phyloP scores from a whole-genome alignment of 2,888 invertebrate species.

The Athalia cordata region DNA sequence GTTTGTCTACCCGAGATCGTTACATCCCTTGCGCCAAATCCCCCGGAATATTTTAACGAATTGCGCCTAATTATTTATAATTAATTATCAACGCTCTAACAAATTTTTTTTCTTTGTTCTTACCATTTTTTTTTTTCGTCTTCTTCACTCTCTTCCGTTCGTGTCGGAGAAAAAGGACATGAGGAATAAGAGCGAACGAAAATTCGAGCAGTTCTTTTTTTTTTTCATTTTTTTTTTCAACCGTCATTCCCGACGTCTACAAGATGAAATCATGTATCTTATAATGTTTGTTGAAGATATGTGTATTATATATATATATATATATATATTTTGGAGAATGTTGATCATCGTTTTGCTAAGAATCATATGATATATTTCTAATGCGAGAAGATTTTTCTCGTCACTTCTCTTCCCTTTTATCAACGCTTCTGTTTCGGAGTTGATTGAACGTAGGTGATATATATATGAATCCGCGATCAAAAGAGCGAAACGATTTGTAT shows the following conservation, averaged over 20 bases:
- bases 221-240: neutral
- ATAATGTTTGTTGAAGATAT: too few relatives aligned
- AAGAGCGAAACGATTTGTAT: conserved; percentile 66
- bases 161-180: neutral
- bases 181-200: too few relatives aligned
- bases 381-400: too few relatives aligned
- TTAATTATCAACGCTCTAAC: conserved; percentile 58
- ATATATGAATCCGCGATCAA: conserved; percentile 54
- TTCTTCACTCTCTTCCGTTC: neutral
- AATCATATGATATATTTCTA: too few relatives aligned
- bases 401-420: too few relatives aligned
- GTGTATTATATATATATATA: too few relatives aligned
- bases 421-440: neutral
- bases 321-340: too few relatives aligned
- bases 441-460: conserved; percentile 31
- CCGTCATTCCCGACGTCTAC: neutral
- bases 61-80: conserved; percentile 69
- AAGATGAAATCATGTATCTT: too few relatives aligned
- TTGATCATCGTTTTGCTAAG: too few relatives aligned
- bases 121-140: neutral
- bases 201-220: neutral
- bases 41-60: conserved; percentile 65
- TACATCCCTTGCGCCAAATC: conserved; percentile 54
- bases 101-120: too few relatives aligned
- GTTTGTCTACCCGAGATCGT: conserved; percentile 59